Percentiles rank a stretch among this genome's conserved stretches.
phyloP scores from a whole-genome alignment of 1,140 invertebrate species.

The Apis dorsata region DNA sequence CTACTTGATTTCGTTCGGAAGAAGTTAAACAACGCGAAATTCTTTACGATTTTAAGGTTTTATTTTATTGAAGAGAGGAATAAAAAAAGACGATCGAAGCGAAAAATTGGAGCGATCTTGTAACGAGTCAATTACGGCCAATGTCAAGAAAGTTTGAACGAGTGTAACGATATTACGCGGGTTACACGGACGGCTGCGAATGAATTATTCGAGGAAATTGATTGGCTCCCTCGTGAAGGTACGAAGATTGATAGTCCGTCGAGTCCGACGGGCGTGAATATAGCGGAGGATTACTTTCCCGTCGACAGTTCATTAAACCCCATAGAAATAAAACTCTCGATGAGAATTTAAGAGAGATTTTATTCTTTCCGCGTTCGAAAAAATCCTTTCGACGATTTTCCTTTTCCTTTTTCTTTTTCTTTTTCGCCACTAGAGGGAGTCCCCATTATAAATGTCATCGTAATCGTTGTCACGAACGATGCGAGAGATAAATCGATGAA shows the following conservation, averaged over 20 bases:
- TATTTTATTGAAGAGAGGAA: too few relatives aligned
- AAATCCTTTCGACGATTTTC: background rate
- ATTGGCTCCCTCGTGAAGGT: conserved; percentile 39
- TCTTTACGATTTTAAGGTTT: too few relatives aligned
- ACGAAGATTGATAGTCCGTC: conserved; percentile 58
- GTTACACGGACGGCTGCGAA: conserved; percentile 41
- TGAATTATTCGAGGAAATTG: conserved; percentile 56
- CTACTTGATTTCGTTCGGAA: background rate
- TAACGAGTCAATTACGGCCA: background rate
- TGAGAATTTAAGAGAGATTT: background rate
- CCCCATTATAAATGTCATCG: background rate
- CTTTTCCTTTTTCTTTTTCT: background rate
- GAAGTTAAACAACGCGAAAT: background rate
- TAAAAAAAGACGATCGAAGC: background rate
- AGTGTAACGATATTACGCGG: conserved; percentile 51
- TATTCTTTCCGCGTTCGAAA: background rate
- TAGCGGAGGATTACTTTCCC: conserved; percentile 13
- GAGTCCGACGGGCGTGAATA: conserved; percentile 45
- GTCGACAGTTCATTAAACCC: conserved; percentile 31
- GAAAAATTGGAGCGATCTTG: too few relatives aligned
- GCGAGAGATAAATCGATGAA: background rate
- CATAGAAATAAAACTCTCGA: conserved; percentile 6
- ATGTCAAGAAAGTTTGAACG: conserved; percentile 42
- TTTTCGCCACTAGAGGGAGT: background rate
- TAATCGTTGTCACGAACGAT: background rate